phyloP scores from a whole-genome alignment of 2,113 vertebrate genomes.

The Ramphastos sulfuratus region DNA sequence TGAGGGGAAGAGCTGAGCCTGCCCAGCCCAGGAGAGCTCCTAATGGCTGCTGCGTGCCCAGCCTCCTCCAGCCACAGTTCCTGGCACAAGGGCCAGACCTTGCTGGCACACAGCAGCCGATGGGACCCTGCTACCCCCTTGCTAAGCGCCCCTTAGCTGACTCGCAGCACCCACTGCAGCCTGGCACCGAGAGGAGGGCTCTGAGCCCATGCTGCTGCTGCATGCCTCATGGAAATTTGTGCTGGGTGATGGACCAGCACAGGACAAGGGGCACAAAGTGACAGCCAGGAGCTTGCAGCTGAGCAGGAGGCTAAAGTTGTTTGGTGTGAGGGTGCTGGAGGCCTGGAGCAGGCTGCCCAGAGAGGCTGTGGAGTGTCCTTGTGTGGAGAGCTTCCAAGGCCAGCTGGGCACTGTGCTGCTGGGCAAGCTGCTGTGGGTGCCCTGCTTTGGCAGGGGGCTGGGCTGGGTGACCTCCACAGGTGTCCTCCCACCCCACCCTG shows the following conservation, averaged over 20 bases:
- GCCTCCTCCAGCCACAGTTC: neutral
- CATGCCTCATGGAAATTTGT: neutral
- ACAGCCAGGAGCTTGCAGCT: no score
- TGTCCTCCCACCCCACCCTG: neutral
- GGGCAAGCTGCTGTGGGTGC: neutral
- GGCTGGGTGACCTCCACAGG: neutral
- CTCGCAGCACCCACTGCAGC: rapidly evolving
- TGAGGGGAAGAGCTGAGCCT: rapidly evolving
- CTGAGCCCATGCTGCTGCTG: rapidly evolving
- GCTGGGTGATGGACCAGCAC: neutral
- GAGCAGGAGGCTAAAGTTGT: no score
- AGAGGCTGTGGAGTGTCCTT: neutral
- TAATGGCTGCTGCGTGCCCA: neutral
- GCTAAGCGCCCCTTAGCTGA: neutral
- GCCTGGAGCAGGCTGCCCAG: neutral
- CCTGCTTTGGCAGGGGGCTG: neutral
- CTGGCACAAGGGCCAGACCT: neutral
- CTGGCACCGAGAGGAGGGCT: rapidly evolving
- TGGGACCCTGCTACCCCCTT: neutral
- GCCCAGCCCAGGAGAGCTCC: neutral
- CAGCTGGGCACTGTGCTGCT: neutral
- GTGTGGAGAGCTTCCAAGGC: no score
- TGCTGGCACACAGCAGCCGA: rapidly evolving
- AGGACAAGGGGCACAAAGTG: no score
- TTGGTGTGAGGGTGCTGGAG: neutral